Conservation (phyloP, 1,140 invertebrate genomes). For the Orussus abietinus region DNA sequence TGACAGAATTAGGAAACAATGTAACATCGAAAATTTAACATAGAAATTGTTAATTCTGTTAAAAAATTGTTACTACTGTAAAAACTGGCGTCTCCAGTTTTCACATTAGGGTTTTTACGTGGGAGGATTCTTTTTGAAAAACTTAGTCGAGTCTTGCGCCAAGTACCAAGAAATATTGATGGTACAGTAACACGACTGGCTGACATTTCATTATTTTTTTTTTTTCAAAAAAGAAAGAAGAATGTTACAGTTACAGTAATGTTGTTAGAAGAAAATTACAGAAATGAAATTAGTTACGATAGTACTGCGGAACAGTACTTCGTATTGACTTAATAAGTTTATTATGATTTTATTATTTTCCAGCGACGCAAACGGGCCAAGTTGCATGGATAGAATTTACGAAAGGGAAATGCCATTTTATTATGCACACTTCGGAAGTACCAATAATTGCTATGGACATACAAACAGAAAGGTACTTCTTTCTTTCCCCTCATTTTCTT, state of each 20-base stretch:
- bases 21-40: too few relatives aligned
- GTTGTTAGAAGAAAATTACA: not conserved
- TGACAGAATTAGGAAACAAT: too few relatives aligned
- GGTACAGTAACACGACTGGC: conserved; percentile 19
- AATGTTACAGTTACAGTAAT: too few relatives aligned
- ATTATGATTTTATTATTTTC: not conserved
- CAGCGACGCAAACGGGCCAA: conserved; percentile 22
- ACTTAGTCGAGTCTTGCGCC: too few relatives aligned
- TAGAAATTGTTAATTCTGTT: too few relatives aligned
- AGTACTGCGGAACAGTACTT: not conserved
- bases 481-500: too few relatives aligned
- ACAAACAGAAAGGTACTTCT: conserved; percentile 29
- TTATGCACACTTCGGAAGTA: conserved; percentile 12
- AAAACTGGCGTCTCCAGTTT: too few relatives aligned
- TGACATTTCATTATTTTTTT: too few relatives aligned
- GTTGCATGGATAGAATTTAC: conserved; percentile 25
- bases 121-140: too few relatives aligned
- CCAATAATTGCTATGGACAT: conserved; percentile 22
- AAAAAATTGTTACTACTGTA: too few relatives aligned
- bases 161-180: not conserved
- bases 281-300: not conserved
- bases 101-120: too few relatives aligned
- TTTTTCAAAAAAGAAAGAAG: not conserved
- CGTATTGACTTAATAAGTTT: not conserved
- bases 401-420: conserved; percentile 19